Conservation (phyloP, 2,113 vertebrate genomes). For the Vireo altiloquus region DNA sequence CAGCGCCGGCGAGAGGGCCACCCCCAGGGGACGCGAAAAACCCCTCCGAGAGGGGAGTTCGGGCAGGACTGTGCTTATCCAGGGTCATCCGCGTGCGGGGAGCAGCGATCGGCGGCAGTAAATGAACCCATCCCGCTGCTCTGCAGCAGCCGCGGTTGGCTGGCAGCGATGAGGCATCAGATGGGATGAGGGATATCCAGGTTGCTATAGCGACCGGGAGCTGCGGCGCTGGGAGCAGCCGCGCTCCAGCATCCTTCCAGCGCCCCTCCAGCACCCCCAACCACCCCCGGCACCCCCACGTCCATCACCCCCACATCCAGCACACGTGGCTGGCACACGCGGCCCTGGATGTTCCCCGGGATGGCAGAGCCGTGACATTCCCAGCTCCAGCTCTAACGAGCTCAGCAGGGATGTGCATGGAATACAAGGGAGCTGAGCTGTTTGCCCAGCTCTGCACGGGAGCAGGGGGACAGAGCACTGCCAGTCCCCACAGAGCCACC, state of each 20-base stretch:
- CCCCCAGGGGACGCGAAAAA: background rate
- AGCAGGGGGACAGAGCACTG: background rate
- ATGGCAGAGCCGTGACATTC: background rate
- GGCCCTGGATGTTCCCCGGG: background rate
- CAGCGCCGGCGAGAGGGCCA: background rate
- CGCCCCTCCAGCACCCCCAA: background rate
- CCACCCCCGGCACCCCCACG: background rate
- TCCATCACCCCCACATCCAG: background rate
- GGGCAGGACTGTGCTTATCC: fast-evolving
- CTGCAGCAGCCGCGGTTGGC: background rate
- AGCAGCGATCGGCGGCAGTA: background rate
- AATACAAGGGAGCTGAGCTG: fast-evolving
- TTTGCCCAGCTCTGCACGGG: background rate
- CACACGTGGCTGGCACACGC: background rate
- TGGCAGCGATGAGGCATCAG: conserved; percentile 71
- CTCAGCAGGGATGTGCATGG: background rate
- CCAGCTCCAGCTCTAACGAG: background rate
- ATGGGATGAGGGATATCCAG: conserved; percentile 73
- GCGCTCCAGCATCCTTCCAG: background rate
- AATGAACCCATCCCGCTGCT: background rate
- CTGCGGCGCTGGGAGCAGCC: conserved; percentile 12
- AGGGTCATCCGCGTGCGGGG: background rate
- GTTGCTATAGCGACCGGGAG: conserved; percentile 81
- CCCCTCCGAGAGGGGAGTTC: background rate
- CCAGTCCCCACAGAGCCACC: fast-evolving